A percentile compares a stretch with the other conserved stretches of the same genome.
These are phyloP conservation scores for Pholis gunnellus DNA, from an alignment of 2,113 vertebrate species.

Conservation along the genomic window DNA sequence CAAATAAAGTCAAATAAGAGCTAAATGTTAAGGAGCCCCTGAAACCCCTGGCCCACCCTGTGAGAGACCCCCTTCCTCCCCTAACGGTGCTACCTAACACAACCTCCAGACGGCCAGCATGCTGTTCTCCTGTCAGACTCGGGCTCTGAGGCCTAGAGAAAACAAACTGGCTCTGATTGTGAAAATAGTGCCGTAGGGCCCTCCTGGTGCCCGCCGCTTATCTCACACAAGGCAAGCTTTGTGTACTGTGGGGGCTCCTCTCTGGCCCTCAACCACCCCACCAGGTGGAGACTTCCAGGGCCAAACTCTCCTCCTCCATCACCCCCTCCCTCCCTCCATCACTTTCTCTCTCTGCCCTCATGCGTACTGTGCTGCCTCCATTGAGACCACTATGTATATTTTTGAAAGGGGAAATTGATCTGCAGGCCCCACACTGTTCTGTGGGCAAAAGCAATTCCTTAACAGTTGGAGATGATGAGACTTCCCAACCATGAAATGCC, in stretches of 20 bases:
- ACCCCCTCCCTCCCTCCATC: slow-evolving; percentile 39
- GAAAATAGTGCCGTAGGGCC: slow-evolving; percentile 81
- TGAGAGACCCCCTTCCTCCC: slow-evolving; percentile 54
- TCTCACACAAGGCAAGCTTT: slow-evolving; percentile 84
- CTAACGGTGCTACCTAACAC: slow-evolving; percentile 55
- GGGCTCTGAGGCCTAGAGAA: slow-evolving; percentile 80
- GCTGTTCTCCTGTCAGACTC: slow-evolving; percentile 75
- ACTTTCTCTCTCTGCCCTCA: slow-evolving; percentile 61
- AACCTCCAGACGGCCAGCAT: slow-evolving; percentile 64
- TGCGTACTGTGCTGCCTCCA: slow-evolving; percentile 52
- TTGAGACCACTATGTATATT: slow-evolving; percentile 79
- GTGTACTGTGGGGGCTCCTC: slow-evolving; percentile 73
- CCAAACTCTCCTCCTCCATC: slow-evolving; percentile 51
- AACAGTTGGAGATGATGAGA: slow-evolving; percentile 72
- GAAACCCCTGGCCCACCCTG: slow-evolving; percentile 66
- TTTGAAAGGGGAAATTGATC: slow-evolving; percentile 83
- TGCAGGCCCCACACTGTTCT: slow-evolving; percentile 75
- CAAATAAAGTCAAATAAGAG: slow-evolving; percentile 69
- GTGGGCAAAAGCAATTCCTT: slow-evolving; percentile 75
- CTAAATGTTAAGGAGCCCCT: slow-evolving; percentile 60
- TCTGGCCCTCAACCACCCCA: slow-evolving; percentile 69
- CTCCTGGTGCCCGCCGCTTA: slow-evolving; percentile 80
- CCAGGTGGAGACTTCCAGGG: slow-evolving; percentile 80
- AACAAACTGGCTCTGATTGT: slow-evolving; percentile 85
- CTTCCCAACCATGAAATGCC: slow-evolving; percentile 47